Percentiles rank a stretch among this genome's conserved stretches.
phyloP scores from a whole-genome alignment of 1,140 invertebrate species.

The Arion vulgaris region DNA sequence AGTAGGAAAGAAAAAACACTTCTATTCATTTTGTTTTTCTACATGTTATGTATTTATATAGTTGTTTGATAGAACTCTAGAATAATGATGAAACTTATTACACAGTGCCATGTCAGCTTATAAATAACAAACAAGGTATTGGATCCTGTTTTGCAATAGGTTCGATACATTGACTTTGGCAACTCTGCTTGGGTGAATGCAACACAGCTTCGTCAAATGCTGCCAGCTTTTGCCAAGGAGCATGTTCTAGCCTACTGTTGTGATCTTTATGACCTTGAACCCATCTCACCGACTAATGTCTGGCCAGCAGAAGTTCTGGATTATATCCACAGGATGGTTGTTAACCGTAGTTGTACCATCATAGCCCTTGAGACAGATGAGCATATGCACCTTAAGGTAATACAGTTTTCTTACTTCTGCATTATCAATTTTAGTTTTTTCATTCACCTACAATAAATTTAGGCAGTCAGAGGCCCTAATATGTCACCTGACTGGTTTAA shows the following conservation, averaged over 20 bases:
- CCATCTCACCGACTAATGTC: neutral
- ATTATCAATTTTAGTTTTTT: too few relatives aligned
- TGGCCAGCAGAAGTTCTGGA: slow-evolving; percentile 13
- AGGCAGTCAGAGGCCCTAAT: too few relatives aligned
- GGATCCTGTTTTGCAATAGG: neutral
- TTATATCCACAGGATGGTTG: slow-evolving; percentile 1
- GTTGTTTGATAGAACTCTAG: too few relatives aligned
- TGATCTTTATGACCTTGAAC: slow-evolving; percentile 8
- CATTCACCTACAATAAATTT: too few relatives aligned
- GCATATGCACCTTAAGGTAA: neutral
- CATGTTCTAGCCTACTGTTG: neutral
- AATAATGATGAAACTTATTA: neutral
- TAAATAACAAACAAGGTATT: too few relatives aligned
- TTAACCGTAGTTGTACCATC: neutral
- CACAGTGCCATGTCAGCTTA: neutral
- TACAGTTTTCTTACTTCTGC: too few relatives aligned
- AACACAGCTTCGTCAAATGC: slow-evolving; percentile 1
- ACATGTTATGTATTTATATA: too few relatives aligned
- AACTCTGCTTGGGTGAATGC: slow-evolving; percentile 8
- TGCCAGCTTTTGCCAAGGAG: neutral
- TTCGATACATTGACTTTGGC: slow-evolving; percentile 32
- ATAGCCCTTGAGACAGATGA: neutral
- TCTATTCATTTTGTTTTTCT: too few relatives aligned
- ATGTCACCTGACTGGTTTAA: too few relatives aligned
- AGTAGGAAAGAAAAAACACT: too few relatives aligned